Conservation (phyloP, 2,113 vertebrate genomes). For the Scomber colias region DNA sequence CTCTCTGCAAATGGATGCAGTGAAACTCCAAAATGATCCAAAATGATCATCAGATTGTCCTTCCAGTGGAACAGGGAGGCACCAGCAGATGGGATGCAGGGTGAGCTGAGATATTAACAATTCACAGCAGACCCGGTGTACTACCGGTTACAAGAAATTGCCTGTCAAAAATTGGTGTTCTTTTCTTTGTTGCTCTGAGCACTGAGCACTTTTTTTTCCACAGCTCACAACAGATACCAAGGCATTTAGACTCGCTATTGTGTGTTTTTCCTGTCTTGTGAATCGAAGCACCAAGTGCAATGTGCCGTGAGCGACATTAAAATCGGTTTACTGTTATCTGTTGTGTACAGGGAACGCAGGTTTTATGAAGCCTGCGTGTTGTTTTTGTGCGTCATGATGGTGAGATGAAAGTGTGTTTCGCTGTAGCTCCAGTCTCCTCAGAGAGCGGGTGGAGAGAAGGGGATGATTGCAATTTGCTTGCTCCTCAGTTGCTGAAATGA, state of each 20-base stretch:
- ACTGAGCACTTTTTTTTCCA: not conserved
- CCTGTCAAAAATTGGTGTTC: slow-evolving; percentile 46
- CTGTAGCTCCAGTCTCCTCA: slow-evolving; percentile 32
- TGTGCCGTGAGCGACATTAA: slow-evolving; percentile 40
- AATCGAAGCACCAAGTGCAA: not conserved
- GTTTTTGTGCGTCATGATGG: slow-evolving; percentile 7
- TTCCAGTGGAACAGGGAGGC: slow-evolving; percentile 25
- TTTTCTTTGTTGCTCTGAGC: slow-evolving; percentile 5
- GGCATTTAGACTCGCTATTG: slow-evolving; percentile 19
- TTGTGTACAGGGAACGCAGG: not conserved
- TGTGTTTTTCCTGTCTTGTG: slow-evolving; percentile 27
- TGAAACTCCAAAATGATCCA: slow-evolving; percentile 21
- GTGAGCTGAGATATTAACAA: slow-evolving; percentile 43
- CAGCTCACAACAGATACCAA: slow-evolving; percentile 29
- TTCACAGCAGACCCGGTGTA: slow-evolving; percentile 48
- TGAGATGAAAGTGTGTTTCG: slow-evolving; percentile 45
- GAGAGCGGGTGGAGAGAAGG: slow-evolving; percentile 20
- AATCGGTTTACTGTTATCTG: slow-evolving; percentile 49
- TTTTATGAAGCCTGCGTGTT: slow-evolving; percentile 46
- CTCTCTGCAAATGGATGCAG: slow-evolving; percentile 37
- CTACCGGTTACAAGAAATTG: slow-evolving; percentile 43
- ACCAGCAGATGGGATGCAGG: slow-evolving; percentile 32
- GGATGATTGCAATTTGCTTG: slow-evolving; percentile 58
- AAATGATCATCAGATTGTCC: slow-evolving; percentile 52
- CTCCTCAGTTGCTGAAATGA: slow-evolving; percentile 54